These are phyloP conservation scores for Anthopleura xanthogrammica DNA, from an alignment of 92 coral and sea anemone species.

Conservation along the genomic window DNA sequence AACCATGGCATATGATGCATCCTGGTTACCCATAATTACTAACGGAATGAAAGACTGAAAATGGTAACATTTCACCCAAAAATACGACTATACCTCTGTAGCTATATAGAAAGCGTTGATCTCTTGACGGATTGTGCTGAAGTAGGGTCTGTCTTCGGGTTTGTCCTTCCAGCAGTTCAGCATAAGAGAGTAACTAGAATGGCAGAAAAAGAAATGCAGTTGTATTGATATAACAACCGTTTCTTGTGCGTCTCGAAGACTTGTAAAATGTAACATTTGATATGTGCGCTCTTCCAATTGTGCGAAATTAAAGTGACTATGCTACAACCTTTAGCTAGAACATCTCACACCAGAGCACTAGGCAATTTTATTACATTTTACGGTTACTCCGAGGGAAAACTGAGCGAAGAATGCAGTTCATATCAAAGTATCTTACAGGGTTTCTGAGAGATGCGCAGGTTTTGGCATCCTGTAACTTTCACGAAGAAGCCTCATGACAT, in stretches of 20 bases:
- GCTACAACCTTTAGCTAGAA: too few relatives aligned
- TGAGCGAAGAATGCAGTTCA: background rate
- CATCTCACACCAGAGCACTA: too few relatives aligned
- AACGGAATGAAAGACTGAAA: background rate
- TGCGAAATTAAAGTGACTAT: too few relatives aligned
- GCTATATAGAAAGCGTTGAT: constrained; percentile 1
- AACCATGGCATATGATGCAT: background rate
- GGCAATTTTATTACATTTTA: too few relatives aligned
- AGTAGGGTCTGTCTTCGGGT: constrained; percentile 46
- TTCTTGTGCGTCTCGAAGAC: background rate
- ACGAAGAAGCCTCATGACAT: constrained; percentile 23
- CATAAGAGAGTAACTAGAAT: constrained; percentile 40
- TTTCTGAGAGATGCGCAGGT: constrained; percentile 29
- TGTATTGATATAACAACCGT: background rate
- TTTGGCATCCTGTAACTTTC: constrained; percentile 46
- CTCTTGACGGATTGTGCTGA: constrained; percentile 27
- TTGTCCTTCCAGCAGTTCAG: constrained; percentile 45
- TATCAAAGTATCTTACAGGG: constrained; percentile 13
- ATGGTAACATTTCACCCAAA: background rate
- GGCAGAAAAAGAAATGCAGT: background rate
- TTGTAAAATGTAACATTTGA: background rate
- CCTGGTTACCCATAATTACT: background rate
- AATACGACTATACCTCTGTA: constrained; percentile 4
- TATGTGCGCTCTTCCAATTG: too few relatives aligned
- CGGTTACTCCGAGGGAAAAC: background rate